Evolutionary conservation across 2,113 vertebrate species (phyloP).

Genomic region (Ahaetulla prasina): DNA sequence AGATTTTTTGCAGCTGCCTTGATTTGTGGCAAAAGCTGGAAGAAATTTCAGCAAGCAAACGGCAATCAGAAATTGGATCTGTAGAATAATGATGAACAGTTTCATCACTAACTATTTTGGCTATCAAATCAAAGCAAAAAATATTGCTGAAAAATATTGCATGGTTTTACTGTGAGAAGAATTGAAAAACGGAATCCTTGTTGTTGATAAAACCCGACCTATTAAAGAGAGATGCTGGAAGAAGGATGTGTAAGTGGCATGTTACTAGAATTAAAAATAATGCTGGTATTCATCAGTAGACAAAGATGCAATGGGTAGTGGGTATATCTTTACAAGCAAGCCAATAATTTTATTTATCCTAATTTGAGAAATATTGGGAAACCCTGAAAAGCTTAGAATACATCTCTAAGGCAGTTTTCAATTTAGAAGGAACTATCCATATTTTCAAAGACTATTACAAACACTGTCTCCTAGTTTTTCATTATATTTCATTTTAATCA

Average conservation of each 20-base stretch:
- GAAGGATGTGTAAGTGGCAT: not conserved
- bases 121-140: too few relatives aligned
- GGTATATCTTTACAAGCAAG: not conserved
- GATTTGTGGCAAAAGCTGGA: too few relatives aligned
- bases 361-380: not conserved
- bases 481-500: slow-evolving; percentile 23
- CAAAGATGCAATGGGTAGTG: too few relatives aligned
- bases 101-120: too few relatives aligned
- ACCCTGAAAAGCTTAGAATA: not conserved
- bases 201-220: not conserved
- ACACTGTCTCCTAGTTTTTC: not conserved
- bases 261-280: not conserved
- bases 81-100: too few relatives aligned
- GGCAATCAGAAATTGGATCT: too few relatives aligned
- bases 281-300: not conserved
- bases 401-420: not conserved
- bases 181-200: not conserved
- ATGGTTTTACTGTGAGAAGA: not conserved
- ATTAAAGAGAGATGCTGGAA: not conserved
- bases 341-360: not conserved
- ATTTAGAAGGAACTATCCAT: not conserved
- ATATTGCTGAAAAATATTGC: too few relatives aligned
- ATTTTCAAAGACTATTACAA: slow-evolving; percentile 2
- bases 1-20: too few relatives aligned
- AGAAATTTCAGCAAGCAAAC: too few relatives aligned